Conservation (phyloP, 2,797 vertebrate species). For the Chiroxiphia lanceolata region DNA sequence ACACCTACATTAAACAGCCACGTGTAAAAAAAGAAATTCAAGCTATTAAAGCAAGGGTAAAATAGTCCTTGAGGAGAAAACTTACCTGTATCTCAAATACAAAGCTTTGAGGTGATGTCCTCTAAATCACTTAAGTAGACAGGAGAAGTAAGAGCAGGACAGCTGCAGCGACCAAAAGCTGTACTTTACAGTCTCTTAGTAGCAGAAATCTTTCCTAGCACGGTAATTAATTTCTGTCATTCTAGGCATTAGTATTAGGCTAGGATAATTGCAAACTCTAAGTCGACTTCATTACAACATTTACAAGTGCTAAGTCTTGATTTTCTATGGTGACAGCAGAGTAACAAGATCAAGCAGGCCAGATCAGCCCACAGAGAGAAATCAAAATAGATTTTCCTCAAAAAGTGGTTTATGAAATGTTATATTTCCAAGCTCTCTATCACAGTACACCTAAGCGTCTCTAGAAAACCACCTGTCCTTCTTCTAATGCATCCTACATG, state of each 20-base stretch:
- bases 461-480: fast-evolving
- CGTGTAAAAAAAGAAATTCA: background rate
- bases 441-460: background rate
- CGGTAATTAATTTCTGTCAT: background rate
- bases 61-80: background rate
- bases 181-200: background rate
- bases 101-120: background rate
- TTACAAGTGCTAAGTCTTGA: background rate
- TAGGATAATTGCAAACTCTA: background rate
- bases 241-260: background rate
- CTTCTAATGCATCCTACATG: background rate
- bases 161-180: background rate
- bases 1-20: background rate
- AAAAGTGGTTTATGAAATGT: background rate
- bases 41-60: background rate
- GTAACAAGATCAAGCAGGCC: background rate
- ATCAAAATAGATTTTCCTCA: background rate
- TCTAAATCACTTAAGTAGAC: background rate
- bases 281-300: background rate
- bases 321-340: background rate
- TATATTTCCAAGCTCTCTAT: background rate
- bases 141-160: background rate
- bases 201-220: background rate
- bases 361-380: background rate
- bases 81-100: background rate